Conservation (phyloP, 2,113 vertebrate species). For the Lichenostomus cassidix region DNA sequence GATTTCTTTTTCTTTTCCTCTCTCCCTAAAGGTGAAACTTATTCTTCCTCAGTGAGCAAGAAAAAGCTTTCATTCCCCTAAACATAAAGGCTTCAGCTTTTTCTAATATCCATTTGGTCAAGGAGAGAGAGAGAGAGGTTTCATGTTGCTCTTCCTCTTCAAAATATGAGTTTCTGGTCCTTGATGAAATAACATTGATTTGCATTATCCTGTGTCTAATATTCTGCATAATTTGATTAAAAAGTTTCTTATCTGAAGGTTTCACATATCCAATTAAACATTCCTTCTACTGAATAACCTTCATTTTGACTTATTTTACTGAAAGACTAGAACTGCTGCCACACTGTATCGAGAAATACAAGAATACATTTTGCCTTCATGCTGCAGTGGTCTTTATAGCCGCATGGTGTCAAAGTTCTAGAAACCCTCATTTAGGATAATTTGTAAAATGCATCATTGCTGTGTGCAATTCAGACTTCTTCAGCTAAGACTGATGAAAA, state of each 20-base stretch:
- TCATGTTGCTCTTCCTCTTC: neutral
- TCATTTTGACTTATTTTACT: neutral
- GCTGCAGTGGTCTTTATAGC: neutral
- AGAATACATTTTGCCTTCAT: neutral
- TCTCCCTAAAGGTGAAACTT: neutral
- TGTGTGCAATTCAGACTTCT: neutral
- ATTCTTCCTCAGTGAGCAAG: neutral
- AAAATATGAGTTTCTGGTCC: neutral
- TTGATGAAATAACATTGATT: neutral
- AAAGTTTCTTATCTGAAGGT: neutral
- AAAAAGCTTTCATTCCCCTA: neutral
- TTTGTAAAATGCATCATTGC: neutral
- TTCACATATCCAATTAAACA: neutral
- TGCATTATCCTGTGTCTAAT: neutral
- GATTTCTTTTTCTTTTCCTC: neutral
- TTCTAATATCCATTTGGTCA: neutral
- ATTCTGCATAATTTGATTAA: neutral
- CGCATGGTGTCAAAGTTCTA: neutral
- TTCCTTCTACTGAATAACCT: neutral
- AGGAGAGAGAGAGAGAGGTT: rapidly evolving
- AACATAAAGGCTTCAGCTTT: neutral
- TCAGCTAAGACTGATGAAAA: neutral
- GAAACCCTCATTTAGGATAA: neutral
- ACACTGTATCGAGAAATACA: neutral
- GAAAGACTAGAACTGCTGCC: neutral